Base-by-base conservation (phyloP, 2,113 vertebrate genomes). In the Lagopus muta region DNA sequence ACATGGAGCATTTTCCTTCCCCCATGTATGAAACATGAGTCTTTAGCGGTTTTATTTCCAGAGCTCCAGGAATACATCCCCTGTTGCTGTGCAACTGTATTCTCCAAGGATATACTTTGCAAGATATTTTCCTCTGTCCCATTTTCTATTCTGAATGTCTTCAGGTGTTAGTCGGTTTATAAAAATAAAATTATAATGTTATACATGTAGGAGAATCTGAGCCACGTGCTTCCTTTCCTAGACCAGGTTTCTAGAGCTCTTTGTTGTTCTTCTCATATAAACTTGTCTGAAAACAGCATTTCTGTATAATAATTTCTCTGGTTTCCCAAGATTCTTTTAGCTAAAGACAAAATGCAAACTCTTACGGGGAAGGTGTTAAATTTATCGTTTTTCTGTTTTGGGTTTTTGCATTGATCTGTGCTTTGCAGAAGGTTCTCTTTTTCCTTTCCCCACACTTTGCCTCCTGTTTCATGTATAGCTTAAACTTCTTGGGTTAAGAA, bases 391-490 rank as follows among this genome's bases (percentile, higher is more conserved):
- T 91, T 91, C 60, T 75, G 27, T 40, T 75, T n/a, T 69, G 91
- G 76, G 28, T 52, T 94, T 74, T 90, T 69, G 67, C 69, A 84
- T 13, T 58, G 89, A 86, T 88, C 85, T 65, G 55, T 78, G 73
- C 60, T 94, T 74, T 27, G 4, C 82, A 64, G 27, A 48, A 19
- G 36, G 52, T 60, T 61, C 75, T 85, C 85, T 69, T 36, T 77
- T 74, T 57, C 76, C 27, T 72, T 80, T 74, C 65, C 42, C 47
- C 30, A 82, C 2, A 0, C 69, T 81, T 69, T 75, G 32, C 42
- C 76, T 94, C 65, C 40, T 95, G 65, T 78, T 95, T 96, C 92
- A 95, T 94, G 94, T 90, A 92, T 69, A 61, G 43, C 79, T 86
- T 13, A 11, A 90, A 58, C 40, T 94, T 81, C 0, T 3, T 61